Evolutionary conservation across 1,140 invertebrate genomes (phyloP), one percentile per base, ranked within the genome.

Genomic region (Pomacea maculata): DNA sequence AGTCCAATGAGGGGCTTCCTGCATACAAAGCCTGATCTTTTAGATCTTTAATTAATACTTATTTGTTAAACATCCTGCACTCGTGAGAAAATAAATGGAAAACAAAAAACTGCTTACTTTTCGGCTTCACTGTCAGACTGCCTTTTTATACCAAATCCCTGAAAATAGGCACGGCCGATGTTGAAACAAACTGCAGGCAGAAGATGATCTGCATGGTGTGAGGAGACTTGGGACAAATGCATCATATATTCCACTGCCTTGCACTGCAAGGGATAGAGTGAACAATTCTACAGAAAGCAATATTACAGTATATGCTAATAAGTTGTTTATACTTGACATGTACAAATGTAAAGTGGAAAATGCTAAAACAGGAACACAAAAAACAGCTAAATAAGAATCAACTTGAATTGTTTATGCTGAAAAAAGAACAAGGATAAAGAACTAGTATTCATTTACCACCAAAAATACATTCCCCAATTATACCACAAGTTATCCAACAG

Each of bases 91-190:
- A 9, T 80, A 45, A 14, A 45, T 45, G 34, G 25, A 45, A 45
- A n/a, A n/a, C n/a, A n/a, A 11, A 74, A 63, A 52, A 29, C 21
- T 68, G 65, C 77, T 65, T 82, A 92, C 91, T 82, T 89, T 85
- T 91, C 91, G 52, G 91, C 90, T 65, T 91, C 86, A 74, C 76
- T 77, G 81, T 92, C 89, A 12, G 90, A 90, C 74, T 90, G 88
- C 65, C 57, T 61, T 61, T 17, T 4, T 17, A 61, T 54, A 21
- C 91, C 91, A 85, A 85, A 90, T 34, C 91, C 91, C 82, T 91
- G 87, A 82, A 87, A 91, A 81, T 90, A 91, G 15, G 91, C 91
- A 75, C 88, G 76, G 19, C 91, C 91, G 25, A 92, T 82, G 76
- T 91, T 91, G 76, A 88, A 91, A 80, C 89, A 82, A 11, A 90